Evolutionary conservation across 2,113 vertebrate genomes (phyloP), one percentile per base, ranked within the genome.

Genomic region (Loxodonta africana): DNA sequence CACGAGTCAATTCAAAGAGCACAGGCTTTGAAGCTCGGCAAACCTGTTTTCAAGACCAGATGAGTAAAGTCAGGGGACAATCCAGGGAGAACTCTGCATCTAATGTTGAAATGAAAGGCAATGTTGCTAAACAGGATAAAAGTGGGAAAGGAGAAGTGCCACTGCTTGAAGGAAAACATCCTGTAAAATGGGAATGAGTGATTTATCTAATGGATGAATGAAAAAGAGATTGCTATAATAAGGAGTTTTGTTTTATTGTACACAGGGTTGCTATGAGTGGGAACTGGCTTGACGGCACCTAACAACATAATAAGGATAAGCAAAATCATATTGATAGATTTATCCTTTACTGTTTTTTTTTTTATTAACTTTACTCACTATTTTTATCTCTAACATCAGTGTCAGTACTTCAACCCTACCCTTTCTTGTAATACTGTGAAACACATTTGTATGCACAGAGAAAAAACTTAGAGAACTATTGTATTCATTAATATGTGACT

Each of bases 151-250:
- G 14, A 81, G 30, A 60, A 25, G 67, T 23, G 77, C 86, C 48
- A 17, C 5, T 37, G 74, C 67, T 95, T 93, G 88, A 21, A 90
- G 60, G 81, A 82, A 89, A 96, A 95, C 12, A 57, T 46, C 37
- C 53, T 37, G 51, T 44, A 88, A 97, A 95, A 87, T 73, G 9
- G 74, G 51, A 94, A 96, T 82, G 51, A 21, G 26, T 91, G 37
- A 53, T 46, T 88, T 96, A 82, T 20, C 83, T 92, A 94, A 76
- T 11, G 9, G 92, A 81, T 37, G 65, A 23, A 51, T 80, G 41
- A 95, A 53, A 74, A 76, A 91, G n/a, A 89, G 33, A 77, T 60
- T 91, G 63, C 71, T 84, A 57, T 63, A 91, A 91, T 21, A n/a
- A 57, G 14, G 53, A 57, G 11, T 57, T 57, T 57, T 17, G 15